These are phyloP conservation scores for Physella acuta DNA, from an alignment of 1,140 invertebrate genomes.

Conservation along the genomic window DNA sequence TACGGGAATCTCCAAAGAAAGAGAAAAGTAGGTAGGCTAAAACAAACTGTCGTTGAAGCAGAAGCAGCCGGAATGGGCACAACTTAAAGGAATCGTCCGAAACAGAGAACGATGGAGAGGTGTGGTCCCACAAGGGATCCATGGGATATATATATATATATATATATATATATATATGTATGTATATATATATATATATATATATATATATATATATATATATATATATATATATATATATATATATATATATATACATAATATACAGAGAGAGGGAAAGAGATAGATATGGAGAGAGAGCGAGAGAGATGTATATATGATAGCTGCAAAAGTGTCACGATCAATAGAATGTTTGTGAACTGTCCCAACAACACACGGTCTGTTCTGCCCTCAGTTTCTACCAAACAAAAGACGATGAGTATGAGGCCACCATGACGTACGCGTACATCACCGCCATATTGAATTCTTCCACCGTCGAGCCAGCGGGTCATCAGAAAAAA, in stretches of 20 bases:
- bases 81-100: too few species aligned
- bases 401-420: constrained; percentile 27
- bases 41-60: too few species aligned
- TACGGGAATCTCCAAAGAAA: too few species aligned
- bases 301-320: too few species aligned
- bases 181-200: constrained; percentile 14
- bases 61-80: too few species aligned
- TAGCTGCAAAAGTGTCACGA: too few species aligned
- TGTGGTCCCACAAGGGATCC: neutral
- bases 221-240: constrained; percentile 14
- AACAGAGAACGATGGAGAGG: too few species aligned
- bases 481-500: constrained; percentile 38
- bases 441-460: constrained; percentile 28
- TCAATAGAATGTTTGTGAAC: too few species aligned
- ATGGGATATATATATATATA: neutral
- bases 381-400: constrained; percentile 37
- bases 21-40: too few species aligned
- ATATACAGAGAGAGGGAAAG: too few species aligned
- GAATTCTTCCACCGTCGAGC: constrained; percentile 22
- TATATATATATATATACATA: neutral
- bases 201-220: constrained; percentile 14
- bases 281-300: too few species aligned
- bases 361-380: too few species aligned
- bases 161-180: neutral
- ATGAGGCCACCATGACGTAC: constrained; percentile 34